Conservation (phyloP, 2,888 invertebrate species). For the Tenthredo amoena region DNA sequence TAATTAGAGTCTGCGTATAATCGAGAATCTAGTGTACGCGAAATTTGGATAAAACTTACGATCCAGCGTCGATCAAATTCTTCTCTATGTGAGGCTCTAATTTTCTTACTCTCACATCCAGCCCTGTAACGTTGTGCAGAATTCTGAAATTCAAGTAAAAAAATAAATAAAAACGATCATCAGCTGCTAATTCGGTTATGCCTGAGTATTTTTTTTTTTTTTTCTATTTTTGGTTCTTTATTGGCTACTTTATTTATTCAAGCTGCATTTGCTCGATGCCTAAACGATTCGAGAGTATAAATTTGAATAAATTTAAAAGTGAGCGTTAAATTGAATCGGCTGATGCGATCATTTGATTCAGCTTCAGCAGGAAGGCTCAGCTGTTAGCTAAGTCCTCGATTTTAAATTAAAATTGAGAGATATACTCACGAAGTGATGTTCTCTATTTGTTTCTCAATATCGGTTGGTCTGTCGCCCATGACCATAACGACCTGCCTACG, state of each 20-base stretch:
- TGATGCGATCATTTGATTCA: neutral
- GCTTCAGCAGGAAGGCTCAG: neutral
- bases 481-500: conserved; percentile 90
- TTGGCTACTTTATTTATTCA: neutral
- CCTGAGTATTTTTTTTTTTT: neutral
- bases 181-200: neutral
- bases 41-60: conserved; percentile 80
- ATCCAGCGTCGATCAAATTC: conserved; percentile 83
- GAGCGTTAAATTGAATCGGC: neutral
- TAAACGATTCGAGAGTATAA: conserved; percentile 14
- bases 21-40: conserved; percentile 3
- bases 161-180: neutral
- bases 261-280: neutral
- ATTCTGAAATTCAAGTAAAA: conserved; percentile 76
- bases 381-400: neutral
- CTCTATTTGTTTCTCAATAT: conserved; percentile 86
- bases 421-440: conserved; percentile 83
- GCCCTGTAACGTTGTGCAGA: conserved; percentile 87
- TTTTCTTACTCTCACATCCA: conserved; percentile 88
- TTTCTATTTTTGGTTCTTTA: neutral
- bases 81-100: conserved; percentile 87
- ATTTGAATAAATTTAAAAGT: conserved; percentile 22
- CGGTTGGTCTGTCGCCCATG: conserved; percentile 87
- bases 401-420: conserved; percentile 1
- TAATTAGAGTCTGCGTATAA: neutral